phyloP scores from a whole-genome alignment of 1,140 invertebrate genomes.

The Trichoplusia ni region DNA sequence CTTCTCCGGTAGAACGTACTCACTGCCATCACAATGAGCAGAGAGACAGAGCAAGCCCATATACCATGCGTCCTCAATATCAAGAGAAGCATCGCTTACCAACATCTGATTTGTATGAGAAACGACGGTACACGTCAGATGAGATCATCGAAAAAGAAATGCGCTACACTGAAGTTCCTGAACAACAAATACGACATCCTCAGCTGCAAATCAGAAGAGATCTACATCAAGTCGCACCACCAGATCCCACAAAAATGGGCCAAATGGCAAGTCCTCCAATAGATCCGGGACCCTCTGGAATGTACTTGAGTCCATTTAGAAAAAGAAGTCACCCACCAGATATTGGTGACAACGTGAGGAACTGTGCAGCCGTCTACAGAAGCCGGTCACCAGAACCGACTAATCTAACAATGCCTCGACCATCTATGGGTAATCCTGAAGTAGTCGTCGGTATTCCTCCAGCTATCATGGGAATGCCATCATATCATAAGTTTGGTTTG shows the following conservation, averaged over 20 bases:
- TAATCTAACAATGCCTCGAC: constrained; percentile 77
- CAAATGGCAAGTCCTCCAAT: constrained; percentile 72
- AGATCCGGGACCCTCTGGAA: constrained; percentile 82
- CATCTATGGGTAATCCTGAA: constrained; percentile 54
- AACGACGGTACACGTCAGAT: constrained; percentile 80
- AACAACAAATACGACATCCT: constrained; percentile 70
- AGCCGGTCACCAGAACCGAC: constrained; percentile 78
- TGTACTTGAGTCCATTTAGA: constrained; percentile 78
- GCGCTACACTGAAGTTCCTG: constrained; percentile 69
- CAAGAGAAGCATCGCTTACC: constrained; percentile 68
- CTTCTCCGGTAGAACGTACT: constrained; percentile 81
- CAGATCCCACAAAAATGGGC: constrained; percentile 77
- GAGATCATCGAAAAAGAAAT: constrained; percentile 81
- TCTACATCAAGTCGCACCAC: constrained; percentile 81
- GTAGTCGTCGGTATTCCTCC: constrained; percentile 69
- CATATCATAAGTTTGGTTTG: constrained; percentile 77
- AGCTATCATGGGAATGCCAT: constrained; percentile 67
- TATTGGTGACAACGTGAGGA: constrained; percentile 70
- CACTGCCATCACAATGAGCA: constrained; percentile 85
- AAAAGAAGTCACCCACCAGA: constrained; percentile 81
- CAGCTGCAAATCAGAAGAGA: constrained; percentile 87
- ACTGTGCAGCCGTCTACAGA: constrained; percentile 70
- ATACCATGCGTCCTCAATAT: constrained; percentile 85
- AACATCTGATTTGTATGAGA: constrained; percentile 75
- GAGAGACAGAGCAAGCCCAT: constrained; percentile 82